These are phyloP conservation scores for Diploscapter pachys DNA, from an alignment of 1,140 invertebrate genomes.

Conservation along the genomic window DNA sequence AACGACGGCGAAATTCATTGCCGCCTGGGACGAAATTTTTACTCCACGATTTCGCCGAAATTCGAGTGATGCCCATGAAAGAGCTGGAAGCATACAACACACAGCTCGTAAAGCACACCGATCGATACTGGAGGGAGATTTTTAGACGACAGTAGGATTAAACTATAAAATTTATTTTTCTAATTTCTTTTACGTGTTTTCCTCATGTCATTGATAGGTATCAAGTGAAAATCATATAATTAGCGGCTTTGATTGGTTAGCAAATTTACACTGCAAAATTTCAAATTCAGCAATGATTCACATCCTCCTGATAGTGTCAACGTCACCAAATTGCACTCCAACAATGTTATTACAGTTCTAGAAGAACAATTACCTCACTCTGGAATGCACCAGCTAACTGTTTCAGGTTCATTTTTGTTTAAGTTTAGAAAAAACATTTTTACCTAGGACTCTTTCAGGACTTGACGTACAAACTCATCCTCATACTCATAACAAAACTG, in stretches of 20 bases:
- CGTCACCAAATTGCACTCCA: constrained; percentile 6
- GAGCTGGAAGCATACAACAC: constrained; percentile 13
- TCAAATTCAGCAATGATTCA: constrained; percentile 2
- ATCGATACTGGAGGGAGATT: constrained; percentile 24
- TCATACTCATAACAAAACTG: no score
- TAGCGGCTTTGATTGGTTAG: no score
- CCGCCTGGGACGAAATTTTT: no score
- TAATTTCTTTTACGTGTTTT: neutral
- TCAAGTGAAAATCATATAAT: no score
- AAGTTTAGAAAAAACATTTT: no score
- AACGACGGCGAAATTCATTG: no score
- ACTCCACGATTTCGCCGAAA: constrained; percentile 10
- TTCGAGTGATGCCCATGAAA: constrained; percentile 11
- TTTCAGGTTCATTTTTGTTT: neutral
- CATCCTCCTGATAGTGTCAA: constrained; percentile 18
- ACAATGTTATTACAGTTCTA: constrained; percentile 17
- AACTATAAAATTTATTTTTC: neutral
- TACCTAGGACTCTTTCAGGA: no score
- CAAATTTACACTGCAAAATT: neutral
- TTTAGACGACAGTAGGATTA: constrained; percentile 14
- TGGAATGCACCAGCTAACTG: constrained; percentile 8
- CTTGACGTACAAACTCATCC: no score
- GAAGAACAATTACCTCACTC: constrained; percentile 14
- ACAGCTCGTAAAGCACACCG: constrained; percentile 13
- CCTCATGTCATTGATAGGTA: no score